phyloP scores from a whole-genome alignment of 2,113 vertebrate species.

The Thomomys bottae region DNA sequence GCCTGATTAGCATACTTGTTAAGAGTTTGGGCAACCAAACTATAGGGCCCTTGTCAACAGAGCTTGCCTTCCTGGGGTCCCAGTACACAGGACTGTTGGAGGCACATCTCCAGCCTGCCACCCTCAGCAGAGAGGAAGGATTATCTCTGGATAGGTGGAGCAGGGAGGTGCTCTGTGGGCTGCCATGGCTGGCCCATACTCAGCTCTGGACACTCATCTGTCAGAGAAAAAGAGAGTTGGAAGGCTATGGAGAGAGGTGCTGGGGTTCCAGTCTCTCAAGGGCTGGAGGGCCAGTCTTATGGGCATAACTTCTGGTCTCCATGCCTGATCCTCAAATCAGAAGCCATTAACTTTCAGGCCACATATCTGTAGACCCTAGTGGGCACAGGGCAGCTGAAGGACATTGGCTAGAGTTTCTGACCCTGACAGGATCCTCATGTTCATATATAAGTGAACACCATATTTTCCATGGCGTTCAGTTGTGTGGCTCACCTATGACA shows the following conservation, averaged over 20 bases:
- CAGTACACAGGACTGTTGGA: not conserved
- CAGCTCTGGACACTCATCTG: conserved; percentile 54
- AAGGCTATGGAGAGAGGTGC: not conserved
- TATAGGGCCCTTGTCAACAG: not conserved
- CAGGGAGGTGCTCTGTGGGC: not conserved
- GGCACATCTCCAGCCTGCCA: not conserved
- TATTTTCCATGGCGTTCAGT: not conserved
- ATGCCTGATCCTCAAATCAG: not conserved
- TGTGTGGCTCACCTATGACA: not conserved
- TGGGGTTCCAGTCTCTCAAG: not conserved
- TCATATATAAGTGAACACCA: accelerated
- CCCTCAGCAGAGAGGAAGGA: not conserved
- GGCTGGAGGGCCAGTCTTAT: not conserved
- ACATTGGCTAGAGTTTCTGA: not conserved
- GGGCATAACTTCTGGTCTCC: not conserved
- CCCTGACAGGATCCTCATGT: not conserved
- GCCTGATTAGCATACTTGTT: accelerated
- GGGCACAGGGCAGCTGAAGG: not conserved
- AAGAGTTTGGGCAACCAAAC: not conserved
- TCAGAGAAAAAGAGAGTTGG: not conserved
- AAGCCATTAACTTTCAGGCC: not conserved
- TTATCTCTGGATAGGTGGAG: not conserved
- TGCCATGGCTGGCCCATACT: not conserved
- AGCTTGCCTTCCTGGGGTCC: not conserved
- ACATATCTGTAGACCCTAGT: not conserved